These are phyloP conservation scores for Thunnus thynnus DNA, from an alignment of 2,113 vertebrate species.

Conservation along the genomic window DNA sequence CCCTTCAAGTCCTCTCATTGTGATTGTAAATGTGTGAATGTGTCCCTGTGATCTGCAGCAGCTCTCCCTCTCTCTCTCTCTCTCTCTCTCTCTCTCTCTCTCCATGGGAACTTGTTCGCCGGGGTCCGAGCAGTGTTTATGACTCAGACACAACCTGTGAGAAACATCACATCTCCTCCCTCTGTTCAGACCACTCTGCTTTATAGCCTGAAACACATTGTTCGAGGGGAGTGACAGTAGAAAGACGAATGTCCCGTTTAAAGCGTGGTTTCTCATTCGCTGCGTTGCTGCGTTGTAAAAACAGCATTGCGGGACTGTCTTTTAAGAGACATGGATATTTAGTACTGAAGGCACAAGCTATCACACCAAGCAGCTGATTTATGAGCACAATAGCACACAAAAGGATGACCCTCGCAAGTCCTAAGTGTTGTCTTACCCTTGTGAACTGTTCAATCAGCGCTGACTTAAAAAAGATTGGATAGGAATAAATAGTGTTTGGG, in stretches of 20 bases:
- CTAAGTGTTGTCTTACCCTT: not conserved
- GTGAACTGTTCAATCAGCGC: conserved; percentile 31
- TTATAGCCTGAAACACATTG: conserved; percentile 69
- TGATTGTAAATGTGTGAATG: conserved; percentile 74
- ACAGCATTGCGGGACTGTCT: conserved; percentile 17
- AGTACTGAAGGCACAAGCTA: not conserved
- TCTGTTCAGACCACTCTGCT: conserved; percentile 34
- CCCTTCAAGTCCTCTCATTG: conserved; percentile 64
- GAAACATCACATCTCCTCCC: conserved; percentile 63
- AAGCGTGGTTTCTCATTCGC: conserved; percentile 58
- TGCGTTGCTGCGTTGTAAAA: conserved; percentile 62
- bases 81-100: conserved; percentile 34
- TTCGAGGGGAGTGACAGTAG: conserved; percentile 29
- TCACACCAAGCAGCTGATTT: conserved; percentile 43
- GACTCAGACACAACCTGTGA: conserved; percentile 70
- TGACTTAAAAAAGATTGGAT: conserved; percentile 13
- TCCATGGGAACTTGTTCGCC: conserved; percentile 48
- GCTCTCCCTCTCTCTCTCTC: conserved; percentile 24
- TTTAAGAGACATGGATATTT: conserved; percentile 34
- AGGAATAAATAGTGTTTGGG: conserved; percentile 29
- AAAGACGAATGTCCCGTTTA: conserved; percentile 54
- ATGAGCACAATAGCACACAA: conserved; percentile 23
- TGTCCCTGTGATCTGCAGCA: conserved; percentile 58
- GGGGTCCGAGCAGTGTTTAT: conserved; percentile 52
- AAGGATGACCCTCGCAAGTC: conserved; percentile 6